Base-by-base conservation (phyloP, 2,888 invertebrate genomes). In the Troglohyphantes excavatus region DNA sequence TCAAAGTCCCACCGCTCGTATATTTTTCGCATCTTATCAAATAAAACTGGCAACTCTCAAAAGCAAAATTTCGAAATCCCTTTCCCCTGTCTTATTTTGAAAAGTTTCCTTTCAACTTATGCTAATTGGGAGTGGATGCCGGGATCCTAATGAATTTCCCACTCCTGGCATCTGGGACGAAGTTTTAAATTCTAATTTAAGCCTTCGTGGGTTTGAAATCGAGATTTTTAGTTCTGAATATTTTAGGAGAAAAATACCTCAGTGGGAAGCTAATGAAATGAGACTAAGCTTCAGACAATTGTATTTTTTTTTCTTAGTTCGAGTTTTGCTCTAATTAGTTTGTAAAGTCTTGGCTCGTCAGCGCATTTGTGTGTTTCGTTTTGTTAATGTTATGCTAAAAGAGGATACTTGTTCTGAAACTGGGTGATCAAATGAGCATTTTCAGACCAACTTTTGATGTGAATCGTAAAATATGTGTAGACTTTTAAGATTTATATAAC, bases 171-270 rank as follows among this genome's bases (percentile, higher is more conserved):
- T 39, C 6, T n/a, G 29, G 82, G 70, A 29, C n/a, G 59, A 70
- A 70, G 59, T 70, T 82, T 82, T 70, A 82, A 82, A 82, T 61
- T 82, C 82, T 82, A 82, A 82, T 82, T 53, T 70, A 68, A 29
- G 70, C 21, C 53, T 53, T 61, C 33, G 9, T 33, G 6, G 61
- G 39, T 33, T 11, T 63, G 76, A 63, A 78, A 11, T 33, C 2
- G 5, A 75, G 21, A 33, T 78, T 61, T 39, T 39, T 27, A 19
- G n/a, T 39, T 63, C 17, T 33, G 61, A 21, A 63, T 63, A 63
- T 63, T 63, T 78, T 78, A 29, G 63, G 17, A 33, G 27, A 33
- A 53, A 75, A 23, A n/a, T 21, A 33, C 23, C 9, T 46, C 21
- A 26, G 59, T 19, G 53, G 29, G 13, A 13, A 7, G 17, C 13